A percentile compares a stretch with the other conserved stretches of the same genome.
Conservation (phyloP, 1,140 invertebrate species). For the Palaemon carinicauda region DNA sequence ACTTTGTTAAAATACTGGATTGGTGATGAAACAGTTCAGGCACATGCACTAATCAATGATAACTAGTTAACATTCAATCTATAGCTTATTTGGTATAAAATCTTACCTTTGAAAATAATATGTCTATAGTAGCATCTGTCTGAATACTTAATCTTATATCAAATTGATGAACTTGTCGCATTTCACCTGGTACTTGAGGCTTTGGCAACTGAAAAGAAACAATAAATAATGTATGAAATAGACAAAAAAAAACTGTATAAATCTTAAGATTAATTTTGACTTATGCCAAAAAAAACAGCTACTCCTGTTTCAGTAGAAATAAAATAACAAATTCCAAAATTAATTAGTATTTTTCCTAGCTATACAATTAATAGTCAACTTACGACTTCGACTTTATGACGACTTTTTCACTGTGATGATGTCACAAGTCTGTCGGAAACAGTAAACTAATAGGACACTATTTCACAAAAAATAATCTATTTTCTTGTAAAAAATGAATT, state of each 20-base stretch:
- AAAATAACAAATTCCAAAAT: no score
- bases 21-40: no score
- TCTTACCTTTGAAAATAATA: conserved; percentile 91
- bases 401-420: no score
- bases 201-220: conserved; percentile 53
- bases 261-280: neutral
- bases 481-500: no score
- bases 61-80: neutral
- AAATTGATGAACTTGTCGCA: conserved; percentile 87
- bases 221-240: neutral
- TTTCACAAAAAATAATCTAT: no score
- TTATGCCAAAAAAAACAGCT: neutral
- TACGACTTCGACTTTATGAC: no score
- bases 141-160: conserved; percentile 90
- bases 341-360: no score
- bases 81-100: neutral
- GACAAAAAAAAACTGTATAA: neutral
- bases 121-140: conserved; percentile 91
- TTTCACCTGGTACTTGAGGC: conserved; percentile 74
- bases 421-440: no score
- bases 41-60: no score
- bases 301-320: neutral
- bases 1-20: no score
- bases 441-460: no score
- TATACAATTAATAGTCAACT: no score